phyloP scores from a whole-genome alignment of 2,113 vertebrate genomes.

The Telmatochromis brachygnathus region DNA sequence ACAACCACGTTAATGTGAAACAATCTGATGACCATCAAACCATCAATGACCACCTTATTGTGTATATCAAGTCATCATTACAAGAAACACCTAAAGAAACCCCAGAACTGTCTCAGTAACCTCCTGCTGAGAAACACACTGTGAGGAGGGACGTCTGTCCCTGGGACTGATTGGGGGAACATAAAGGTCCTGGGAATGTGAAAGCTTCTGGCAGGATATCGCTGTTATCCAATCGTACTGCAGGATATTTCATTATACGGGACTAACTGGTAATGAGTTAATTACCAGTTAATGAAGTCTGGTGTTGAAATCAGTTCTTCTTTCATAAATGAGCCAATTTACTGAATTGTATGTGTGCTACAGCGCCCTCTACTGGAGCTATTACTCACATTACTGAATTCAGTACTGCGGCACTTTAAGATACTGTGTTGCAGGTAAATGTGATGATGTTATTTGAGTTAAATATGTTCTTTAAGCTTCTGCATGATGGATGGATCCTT shows the following conservation, averaged over 20 bases:
- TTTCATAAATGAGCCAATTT: background rate
- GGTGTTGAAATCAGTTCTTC: background rate
- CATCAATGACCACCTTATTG: background rate
- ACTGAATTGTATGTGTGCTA: background rate
- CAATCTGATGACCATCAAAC: background rate
- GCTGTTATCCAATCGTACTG: background rate
- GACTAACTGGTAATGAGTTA: background rate
- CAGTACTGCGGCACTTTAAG: background rate
- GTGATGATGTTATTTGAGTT: background rate
- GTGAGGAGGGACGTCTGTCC: background rate
- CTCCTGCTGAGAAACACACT: background rate
- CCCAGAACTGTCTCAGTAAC: background rate
- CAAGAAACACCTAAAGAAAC: background rate
- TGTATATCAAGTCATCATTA: background rate
- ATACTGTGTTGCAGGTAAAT: background rate
- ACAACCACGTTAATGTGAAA: background rate
- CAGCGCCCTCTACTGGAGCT: background rate
- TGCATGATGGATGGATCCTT: background rate
- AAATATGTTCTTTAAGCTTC: background rate
- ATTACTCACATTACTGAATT: background rate
- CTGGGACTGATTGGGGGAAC: background rate
- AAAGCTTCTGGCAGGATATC: background rate
- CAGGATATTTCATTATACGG: background rate
- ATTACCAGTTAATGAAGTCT: background rate
- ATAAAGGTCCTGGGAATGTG: background rate